These are phyloP conservation scores for Amblyteles armatorius DNA, from an alignment of 2,888 invertebrate species.

Conservation along the genomic window DNA sequence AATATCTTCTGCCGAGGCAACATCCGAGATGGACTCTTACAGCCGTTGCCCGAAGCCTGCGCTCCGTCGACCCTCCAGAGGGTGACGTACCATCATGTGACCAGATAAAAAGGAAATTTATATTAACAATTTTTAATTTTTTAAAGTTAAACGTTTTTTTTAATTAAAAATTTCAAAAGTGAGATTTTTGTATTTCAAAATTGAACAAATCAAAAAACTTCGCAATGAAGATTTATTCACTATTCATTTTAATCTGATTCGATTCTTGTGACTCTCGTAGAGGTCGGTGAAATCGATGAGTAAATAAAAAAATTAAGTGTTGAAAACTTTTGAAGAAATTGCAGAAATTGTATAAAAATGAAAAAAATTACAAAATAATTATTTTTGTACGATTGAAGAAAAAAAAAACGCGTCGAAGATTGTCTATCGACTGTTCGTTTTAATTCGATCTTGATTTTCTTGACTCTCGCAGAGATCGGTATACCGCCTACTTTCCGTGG, in stretches of 20 bases:
- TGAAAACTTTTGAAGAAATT: not conserved
- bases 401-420: too few species aligned
- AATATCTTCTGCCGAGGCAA: constrained; percentile 24
- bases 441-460: not conserved
- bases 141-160: too few species aligned
- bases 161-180: too few species aligned
- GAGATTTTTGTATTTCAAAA: too few species aligned
- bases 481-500: constrained; percentile 6
- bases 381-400: not conserved
- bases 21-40: not conserved
- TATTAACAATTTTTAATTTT: too few species aligned
- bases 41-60: not conserved
- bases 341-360: not conserved
- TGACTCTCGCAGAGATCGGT: not conserved
- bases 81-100: not conserved
- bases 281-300: too few species aligned
- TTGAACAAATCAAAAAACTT: too few species aligned
- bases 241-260: not conserved
- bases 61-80: not conserved
- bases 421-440: not conserved
- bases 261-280: not conserved
- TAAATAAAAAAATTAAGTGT: too few species aligned
- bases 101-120: not conserved
- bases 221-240: not conserved
- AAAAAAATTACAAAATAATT: not conserved